A percentile compares a stretch with the other conserved stretches of the same genome.
Conservation (phyloP, 2,888 invertebrate genomes). For the Folsomia manolachei region DNA sequence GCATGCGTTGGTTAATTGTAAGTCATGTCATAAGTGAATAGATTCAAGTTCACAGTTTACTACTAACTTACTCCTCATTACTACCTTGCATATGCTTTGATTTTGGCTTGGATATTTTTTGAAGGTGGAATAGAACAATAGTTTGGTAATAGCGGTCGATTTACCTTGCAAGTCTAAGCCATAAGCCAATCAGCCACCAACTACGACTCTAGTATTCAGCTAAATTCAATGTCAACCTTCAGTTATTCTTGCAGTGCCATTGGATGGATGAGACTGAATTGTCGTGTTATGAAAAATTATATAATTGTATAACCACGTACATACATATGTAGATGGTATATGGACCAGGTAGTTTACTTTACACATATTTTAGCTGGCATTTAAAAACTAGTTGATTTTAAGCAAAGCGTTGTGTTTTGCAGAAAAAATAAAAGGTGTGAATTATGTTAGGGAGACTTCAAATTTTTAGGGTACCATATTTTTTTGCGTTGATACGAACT, state of each 20-base stretch:
- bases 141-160: not conserved
- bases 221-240: not conserved
- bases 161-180: not conserved
- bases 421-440: no score
- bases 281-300: not conserved
- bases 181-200: not conserved
- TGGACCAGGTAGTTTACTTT: not conserved
- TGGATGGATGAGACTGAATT: not conserved
- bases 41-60: not conserved
- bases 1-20: not conserved
- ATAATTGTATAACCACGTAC: not conserved
- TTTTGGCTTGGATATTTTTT: no score
- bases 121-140: not conserved
- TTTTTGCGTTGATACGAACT: no score
- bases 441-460: no score
- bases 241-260: not conserved
- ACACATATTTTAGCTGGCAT: not conserved
- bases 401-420: not conserved
- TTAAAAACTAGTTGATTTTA: not conserved
- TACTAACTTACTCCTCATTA: not conserved
- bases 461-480: no score
- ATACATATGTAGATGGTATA: not conserved
- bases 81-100: no score
- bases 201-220: not conserved
- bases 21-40: not conserved